Base-by-base conservation (phyloP, 2,113 vertebrate genomes). In the Heterocephalus glaber region DNA sequence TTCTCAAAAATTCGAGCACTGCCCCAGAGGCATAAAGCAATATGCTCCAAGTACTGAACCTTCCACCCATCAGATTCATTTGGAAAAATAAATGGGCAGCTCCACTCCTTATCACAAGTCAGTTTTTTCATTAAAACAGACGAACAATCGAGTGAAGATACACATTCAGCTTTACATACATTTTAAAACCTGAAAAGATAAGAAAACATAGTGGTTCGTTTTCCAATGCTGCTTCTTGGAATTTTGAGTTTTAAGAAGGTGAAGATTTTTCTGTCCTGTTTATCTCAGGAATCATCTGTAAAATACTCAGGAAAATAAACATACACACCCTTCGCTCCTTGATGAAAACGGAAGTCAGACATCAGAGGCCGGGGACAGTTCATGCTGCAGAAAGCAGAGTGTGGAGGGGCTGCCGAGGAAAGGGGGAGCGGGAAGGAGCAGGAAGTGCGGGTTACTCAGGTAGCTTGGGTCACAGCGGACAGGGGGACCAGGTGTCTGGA, bases 1-100 rank as follows among this genome's bases (percentile, higher is more conserved):
- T 96, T 97, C 82, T 97, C 79, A 96, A 97, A 98, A 98, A 93
- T 79, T 35, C 88, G 97, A 97, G 92, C 65, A 90, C 26, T 95
- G 85, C 92, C 89, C 96, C 20, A 52, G 84, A 95, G 92, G 84
- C 54, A 97, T 9, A 90, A 97, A 96, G 68, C 81, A 96, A 96
- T 20, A 66, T 11, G 65, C 54, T 88, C 83, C 2, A 76, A 93
- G 93, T 7, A 76, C 60, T 79, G 91, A 97, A 38, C 89, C 97
- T 97, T 95, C 90, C 96, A 76, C 68, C 49, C 94, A 72, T 16
- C 85, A 95, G 68, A 76, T 47, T 95, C 41, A 72, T 66, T n/a
- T 94, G 77, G 95, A 70, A 84, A 97, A 95, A 95, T 24, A 88
- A 79, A 95, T 2, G 81, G 80, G 96, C 33, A 85, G 38, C 33